Evolutionary conservation across 2,113 vertebrate species (phyloP).

Genomic region (Delphinapterus leucas): DNA sequence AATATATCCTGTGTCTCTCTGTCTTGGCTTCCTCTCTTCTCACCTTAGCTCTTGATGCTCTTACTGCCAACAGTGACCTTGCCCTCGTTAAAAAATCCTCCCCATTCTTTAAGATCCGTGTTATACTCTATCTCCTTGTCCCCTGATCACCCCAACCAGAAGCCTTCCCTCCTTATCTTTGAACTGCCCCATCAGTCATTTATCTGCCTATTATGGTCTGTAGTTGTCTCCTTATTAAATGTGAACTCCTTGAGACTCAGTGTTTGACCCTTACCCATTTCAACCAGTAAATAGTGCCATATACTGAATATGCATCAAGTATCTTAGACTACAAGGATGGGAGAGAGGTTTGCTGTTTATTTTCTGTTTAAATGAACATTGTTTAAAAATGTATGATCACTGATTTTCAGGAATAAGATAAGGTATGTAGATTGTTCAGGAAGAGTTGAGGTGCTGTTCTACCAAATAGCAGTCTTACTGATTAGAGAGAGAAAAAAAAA

Average conservation of each 20-base stretch:
- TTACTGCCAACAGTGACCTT: not conserved
- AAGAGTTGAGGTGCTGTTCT: not conserved
- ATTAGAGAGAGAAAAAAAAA: not conserved
- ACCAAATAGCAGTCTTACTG: not conserved
- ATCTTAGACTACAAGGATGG: not conserved
- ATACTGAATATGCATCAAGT: not conserved
- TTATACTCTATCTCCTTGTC: not conserved
- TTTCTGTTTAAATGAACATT: not conserved
- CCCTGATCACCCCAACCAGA: not conserved
- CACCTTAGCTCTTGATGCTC: not conserved
- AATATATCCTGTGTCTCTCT: not conserved
- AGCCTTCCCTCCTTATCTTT: not conserved
- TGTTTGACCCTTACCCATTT: not conserved
- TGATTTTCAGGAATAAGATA: constrained; percentile 9
- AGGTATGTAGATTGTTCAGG: not conserved
- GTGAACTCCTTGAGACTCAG: not conserved
- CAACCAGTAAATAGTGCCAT: not conserved
- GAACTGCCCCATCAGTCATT: not conserved
- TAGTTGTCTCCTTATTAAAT: constrained; percentile 15
- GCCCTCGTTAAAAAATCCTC: constrained; percentile 15
- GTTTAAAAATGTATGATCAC: not conserved
- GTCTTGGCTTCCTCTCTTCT: not conserved
- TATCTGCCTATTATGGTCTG: not conserved
- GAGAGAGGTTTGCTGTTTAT: not conserved
- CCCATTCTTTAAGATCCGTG: not conserved